These are phyloP conservation scores for Saimiri boliviensis DNA, from an alignment of 2,113 vertebrate species.

Conservation along the genomic window DNA sequence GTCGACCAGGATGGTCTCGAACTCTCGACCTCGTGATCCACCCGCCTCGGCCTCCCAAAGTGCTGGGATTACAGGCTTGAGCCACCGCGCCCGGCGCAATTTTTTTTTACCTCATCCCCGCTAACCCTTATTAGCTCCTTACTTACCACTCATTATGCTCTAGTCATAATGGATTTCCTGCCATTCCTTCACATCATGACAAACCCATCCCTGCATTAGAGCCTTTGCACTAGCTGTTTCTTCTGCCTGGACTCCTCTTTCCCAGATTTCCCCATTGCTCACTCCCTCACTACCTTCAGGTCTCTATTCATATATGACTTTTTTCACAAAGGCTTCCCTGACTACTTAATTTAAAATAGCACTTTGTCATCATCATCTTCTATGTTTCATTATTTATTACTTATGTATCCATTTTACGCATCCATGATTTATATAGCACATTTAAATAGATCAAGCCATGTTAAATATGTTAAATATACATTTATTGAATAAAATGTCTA, in stretches of 20 bases:
- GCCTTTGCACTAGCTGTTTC: neutral
- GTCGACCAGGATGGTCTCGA: no score
- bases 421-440: neutral
- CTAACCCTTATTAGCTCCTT: neutral
- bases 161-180: neutral
- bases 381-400: neutral
- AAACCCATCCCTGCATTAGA: neutral
- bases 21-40: no score
- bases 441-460: neutral
- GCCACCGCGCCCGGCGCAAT: no score
- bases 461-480: neutral
- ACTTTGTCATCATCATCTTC: neutral
- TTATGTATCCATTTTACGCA: neutral
- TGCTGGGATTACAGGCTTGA: no score
- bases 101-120: neutral
- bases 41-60: no score
- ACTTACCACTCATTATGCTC: neutral
- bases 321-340: neutral
- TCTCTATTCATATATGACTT: neutral
- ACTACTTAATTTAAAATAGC: neutral
- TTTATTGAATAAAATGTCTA: constrained; percentile 30
- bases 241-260: neutral
- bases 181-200: neutral
- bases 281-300: neutral
- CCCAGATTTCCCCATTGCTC: neutral